Evolutionary conservation across 2,797 vertebrate species (phyloP).

Genomic region (Poeciliopsis turneri): DNA sequence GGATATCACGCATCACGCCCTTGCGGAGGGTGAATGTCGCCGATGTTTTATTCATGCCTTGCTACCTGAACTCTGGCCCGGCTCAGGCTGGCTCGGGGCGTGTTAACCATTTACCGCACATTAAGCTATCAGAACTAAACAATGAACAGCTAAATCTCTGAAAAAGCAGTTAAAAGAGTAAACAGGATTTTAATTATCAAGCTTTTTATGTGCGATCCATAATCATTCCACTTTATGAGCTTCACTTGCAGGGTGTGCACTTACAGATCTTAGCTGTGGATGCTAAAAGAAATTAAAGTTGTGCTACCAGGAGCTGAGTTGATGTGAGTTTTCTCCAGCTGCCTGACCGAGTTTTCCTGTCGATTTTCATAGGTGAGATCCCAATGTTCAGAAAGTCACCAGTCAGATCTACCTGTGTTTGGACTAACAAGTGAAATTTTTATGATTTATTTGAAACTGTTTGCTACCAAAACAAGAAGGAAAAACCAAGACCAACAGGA

Average conservation of each 20-base stretch:
- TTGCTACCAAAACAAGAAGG: not conserved
- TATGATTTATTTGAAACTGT: not conserved
- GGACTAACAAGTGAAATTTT: not conserved
- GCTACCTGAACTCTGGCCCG: conserved; percentile 52
- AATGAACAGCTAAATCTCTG: not conserved
- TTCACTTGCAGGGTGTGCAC: not conserved
- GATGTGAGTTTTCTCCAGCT: not conserved
- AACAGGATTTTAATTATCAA: not conserved
- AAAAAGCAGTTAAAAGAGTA: not conserved
- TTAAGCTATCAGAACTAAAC: conserved; percentile 15
- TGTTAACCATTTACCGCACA: conserved; percentile 64
- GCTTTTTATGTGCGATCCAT: not conserved
- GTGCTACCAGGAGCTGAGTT: not conserved
- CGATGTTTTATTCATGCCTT: conserved; percentile 60
- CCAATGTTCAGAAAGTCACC: not conserved
- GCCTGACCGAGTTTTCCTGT: not conserved
- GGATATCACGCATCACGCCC: conserved; percentile 29
- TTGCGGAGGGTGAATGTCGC: conserved; percentile 25
- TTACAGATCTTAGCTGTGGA: not conserved
- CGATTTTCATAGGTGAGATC: not conserved
- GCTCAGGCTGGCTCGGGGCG: conserved; percentile 43
- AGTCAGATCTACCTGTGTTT: not conserved
- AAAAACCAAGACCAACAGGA: not conserved
- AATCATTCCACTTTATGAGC: not conserved
- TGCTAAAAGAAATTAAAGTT: not conserved